These are phyloP conservation scores for Caradrina kadenii DNA, from an alignment of 2,888 invertebrate species.

Conservation along the genomic window DNA sequence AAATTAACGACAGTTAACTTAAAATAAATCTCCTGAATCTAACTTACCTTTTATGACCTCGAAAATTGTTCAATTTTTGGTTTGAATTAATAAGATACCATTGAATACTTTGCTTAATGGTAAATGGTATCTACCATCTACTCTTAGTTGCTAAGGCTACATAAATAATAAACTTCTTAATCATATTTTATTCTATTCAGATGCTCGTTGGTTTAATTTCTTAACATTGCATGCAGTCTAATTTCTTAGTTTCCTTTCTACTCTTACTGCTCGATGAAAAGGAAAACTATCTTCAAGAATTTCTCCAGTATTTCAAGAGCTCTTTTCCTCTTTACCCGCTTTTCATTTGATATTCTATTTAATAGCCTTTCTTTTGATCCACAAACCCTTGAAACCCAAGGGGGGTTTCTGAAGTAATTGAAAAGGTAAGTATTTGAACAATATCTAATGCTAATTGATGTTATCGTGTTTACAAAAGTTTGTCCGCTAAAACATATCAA, in stretches of 20 bases:
- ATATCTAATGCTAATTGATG: conserved; percentile 1
- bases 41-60: too few relatives aligned
- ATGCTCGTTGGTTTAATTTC: conserved; percentile 4
- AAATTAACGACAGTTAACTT: too few relatives aligned
- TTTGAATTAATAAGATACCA: neutral
- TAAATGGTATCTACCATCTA: too few relatives aligned
- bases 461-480: conserved; percentile 15
- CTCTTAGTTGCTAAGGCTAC: too few relatives aligned
- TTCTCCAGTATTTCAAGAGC: conserved; percentile 18
- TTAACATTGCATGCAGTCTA: conserved; percentile 3
- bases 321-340: conserved; percentile 12
- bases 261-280: conserved; percentile 23
- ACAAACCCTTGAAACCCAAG: too few relatives aligned
- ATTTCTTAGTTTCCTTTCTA: conserved; percentile 28
- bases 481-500: conserved; percentile 21
- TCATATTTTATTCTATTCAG: conserved; percentile 2
- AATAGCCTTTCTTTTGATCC: conserved; percentile 17
- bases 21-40: too few relatives aligned
- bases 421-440: conserved; percentile 14
- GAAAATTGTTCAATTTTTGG: neutral
- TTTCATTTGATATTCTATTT: conserved; percentile 36
- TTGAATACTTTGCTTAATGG: too few relatives aligned
- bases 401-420: conserved; percentile 28
- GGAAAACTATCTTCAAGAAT: conserved; percentile 29
- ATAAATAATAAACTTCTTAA: neutral